Conservation (phyloP, 2,113 vertebrate genomes). For the Oriolus oriolus region DNA sequence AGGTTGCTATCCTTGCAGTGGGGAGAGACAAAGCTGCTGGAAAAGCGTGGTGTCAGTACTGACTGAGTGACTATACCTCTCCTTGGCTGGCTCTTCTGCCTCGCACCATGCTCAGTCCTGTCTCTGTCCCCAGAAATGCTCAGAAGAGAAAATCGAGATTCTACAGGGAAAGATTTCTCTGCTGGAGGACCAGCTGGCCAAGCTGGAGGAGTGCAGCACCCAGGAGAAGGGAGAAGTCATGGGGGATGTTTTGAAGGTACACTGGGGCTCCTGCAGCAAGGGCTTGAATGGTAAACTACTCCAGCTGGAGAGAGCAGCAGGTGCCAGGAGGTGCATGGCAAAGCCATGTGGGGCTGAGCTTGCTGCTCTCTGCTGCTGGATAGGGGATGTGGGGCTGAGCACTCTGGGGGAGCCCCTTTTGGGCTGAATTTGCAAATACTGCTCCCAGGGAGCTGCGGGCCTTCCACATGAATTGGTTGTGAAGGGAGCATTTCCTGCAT, state of each 20-base stretch:
- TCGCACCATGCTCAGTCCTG: neutral
- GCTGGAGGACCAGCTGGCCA: constrained; percentile 83
- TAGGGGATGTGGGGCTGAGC: neutral
- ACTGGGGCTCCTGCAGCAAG: accelerated
- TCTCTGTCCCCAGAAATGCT: constrained; percentile 74
- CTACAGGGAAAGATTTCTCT: constrained; percentile 87
- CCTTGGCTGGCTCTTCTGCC: neutral
- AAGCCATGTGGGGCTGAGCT: neutral
- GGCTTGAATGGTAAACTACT: neutral
- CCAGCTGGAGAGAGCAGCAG: neutral
- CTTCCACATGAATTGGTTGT: accelerated
- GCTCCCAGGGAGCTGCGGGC: neutral
- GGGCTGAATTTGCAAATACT: neutral
- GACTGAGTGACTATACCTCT: too few relatives aligned
- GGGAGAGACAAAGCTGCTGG: neutral
- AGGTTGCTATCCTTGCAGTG: neutral
- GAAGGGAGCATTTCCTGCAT: accelerated
- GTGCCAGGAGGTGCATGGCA: neutral
- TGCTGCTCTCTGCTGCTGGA: neutral
- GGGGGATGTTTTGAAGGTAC: constrained; percentile 86
- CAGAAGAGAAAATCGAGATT: constrained; percentile 86
- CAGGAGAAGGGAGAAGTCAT: constrained; percentile 87
- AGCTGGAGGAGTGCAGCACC: constrained; percentile 36
- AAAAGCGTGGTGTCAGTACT: neutral
- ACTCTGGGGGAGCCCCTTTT: neutral